Base-by-base conservation (phyloP, 1,140 invertebrate genomes). In the Drosophila miranda region DNA sequence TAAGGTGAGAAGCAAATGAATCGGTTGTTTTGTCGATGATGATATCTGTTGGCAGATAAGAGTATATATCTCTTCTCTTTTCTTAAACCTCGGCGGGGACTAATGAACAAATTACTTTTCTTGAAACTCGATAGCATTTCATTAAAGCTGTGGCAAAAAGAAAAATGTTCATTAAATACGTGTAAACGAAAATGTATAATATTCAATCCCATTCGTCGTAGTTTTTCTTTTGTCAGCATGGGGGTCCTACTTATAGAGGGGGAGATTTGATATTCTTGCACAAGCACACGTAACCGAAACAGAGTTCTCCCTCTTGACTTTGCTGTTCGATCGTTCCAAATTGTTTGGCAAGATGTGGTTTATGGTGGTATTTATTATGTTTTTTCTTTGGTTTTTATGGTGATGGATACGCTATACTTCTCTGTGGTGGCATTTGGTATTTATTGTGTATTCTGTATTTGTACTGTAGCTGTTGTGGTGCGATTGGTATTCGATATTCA, bases 121-220 rank as follows among this genome's bases (percentile, higher is more conserved):
- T 73, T 63, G 44, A 66, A 46, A 49, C 46, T 63, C 50, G 43
- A 44, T 71, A 68, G 78, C 77, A 76, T 71, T 80, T 50, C 53
- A 68, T 51, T 67, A 44, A 77, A 70, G 66, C 69, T 78, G 74
- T 67, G 72, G 69, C 75, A 71, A 77, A 90, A 90, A 89, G 86
- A 87, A 90, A 80, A 88, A 84, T 90, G 89, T 90, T 90, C 89
- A 87, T 89, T 91, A 91, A 91, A 91, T 91, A 91, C 90, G 89
- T 86, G 90, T 91, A 91, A 87, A 91, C 90, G 90, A 91, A 91
- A 91, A 91, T 91, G 90, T 91, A 91, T 90, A 91, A 91, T 91
- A 91, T 90, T 91, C 90, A 91, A 91, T 91, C 90, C 90, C 84
- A 90, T 90, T 88, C 54, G 76, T 86, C 69, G 79, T 86, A 53